Percentiles rank a stretch among this genome's conserved stretches.
Conservation (phyloP, 1,140 invertebrate genomes). For the Bemisia tabaci region DNA sequence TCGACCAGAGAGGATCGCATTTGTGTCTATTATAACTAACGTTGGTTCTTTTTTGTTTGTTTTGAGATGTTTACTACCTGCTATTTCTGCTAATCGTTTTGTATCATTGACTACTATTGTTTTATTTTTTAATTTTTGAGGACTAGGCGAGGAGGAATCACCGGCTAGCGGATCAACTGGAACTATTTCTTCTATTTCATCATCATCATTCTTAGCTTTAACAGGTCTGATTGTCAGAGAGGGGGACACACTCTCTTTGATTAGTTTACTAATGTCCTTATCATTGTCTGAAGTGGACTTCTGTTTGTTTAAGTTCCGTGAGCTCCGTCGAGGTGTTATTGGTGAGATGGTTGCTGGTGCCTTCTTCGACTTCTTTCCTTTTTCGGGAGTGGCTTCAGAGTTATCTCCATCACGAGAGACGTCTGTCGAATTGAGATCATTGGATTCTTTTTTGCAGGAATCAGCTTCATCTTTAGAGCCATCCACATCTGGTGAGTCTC, state of each 20-base stretch:
- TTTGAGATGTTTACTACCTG: conserved; percentile 36
- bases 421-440: not conserved
- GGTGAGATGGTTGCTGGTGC: not conserved
- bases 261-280: conserved; percentile 32
- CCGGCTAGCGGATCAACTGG: conserved; percentile 49
- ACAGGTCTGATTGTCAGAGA: not conserved
- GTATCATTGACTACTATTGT: conserved; percentile 59
- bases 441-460: not conserved
- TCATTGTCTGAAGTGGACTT: conserved; percentile 45
- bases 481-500: not conserved
- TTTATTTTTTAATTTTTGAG: conserved; percentile 33
- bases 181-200: conserved; percentile 39
- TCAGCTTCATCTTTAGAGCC: not conserved
- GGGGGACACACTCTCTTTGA: not conserved
- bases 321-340: conserved; percentile 42
- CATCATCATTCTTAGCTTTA: conserved; percentile 18
- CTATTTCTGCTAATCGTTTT: conserved; percentile 55
- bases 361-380: not conserved
- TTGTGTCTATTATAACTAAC: conserved; percentile 62
- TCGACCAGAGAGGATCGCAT: conserved; percentile 49
- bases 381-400: not conserved
- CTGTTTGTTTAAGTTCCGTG: conserved; percentile 43
- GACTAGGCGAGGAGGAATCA: conserved; percentile 29
- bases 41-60: conserved; percentile 57
- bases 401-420: not conserved